Percentiles rank a stretch among this genome's conserved stretches.
phyloP scores from a whole-genome alignment of 2,888 invertebrate species.

The Spilosoma lubricipeda region DNA sequence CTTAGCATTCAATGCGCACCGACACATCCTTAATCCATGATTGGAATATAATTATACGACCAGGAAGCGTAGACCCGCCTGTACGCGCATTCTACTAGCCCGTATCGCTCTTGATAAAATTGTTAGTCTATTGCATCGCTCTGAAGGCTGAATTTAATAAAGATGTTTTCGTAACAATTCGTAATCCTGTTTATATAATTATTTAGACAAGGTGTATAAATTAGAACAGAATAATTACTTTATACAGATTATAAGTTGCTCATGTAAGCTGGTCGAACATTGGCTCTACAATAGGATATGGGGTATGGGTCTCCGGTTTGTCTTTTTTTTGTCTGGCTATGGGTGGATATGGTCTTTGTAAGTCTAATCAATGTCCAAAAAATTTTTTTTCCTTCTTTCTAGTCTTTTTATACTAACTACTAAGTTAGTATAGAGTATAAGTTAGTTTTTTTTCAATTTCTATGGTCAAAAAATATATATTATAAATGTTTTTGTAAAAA shows the following conservation, averaged over 20 bases:
- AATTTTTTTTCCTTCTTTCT: too few species aligned
- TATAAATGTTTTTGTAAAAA: not conserved
- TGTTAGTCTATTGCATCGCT: constrained; percentile 62
- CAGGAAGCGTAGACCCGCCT: not conserved
- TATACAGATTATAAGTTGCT: not conserved
- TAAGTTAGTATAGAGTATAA: too few species aligned
- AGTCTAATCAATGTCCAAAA: not conserved
- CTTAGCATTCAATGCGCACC: constrained; percentile 66
- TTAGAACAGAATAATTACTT: not conserved
- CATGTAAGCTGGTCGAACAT: not conserved
- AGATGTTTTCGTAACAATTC: constrained; percentile 51
- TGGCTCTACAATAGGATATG: not conserved
- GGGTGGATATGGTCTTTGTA: not conserved
- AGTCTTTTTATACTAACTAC: too few species aligned
- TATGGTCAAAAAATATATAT: not conserved
- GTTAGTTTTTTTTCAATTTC: too few species aligned
- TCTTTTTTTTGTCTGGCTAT: not conserved
- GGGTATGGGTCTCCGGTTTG: too few species aligned
- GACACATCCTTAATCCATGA: constrained; percentile 66
- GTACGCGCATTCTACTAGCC: not conserved
- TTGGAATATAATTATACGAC: constrained; percentile 58
- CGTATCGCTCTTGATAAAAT: constrained; percentile 41
- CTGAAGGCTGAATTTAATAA: constrained; percentile 63
- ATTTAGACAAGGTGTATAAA: not conserved
- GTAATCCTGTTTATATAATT: constrained; percentile 24